Evolutionary conservation across 2,797 vertebrate species (phyloP).

Genomic region (Florisuga fusca): DNA sequence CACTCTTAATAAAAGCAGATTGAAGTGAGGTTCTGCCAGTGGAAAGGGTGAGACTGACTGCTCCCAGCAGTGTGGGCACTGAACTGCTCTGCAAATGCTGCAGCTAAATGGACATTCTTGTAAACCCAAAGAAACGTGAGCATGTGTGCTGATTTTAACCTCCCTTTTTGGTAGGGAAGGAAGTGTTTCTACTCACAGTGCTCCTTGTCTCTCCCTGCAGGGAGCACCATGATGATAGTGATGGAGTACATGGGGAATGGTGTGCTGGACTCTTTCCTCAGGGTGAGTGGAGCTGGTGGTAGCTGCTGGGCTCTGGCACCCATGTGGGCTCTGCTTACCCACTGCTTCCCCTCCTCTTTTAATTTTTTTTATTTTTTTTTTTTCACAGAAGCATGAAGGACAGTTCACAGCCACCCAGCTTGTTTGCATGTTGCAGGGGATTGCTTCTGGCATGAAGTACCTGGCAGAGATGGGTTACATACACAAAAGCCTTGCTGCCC

Average conservation of each 20-base stretch:
- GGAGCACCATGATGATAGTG: constrained; percentile 94
- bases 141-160: background rate
- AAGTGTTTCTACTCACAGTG: background rate
- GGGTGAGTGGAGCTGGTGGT: constrained; percentile 80
- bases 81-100: background rate
- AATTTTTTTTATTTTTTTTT: too few species aligned
- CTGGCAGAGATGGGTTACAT: constrained; percentile 96
- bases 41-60: background rate
- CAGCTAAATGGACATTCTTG: background rate
- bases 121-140: background rate
- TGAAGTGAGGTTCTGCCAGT: background rate
- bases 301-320: background rate
- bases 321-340: background rate
- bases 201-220: constrained; percentile 71
- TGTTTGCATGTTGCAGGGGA: constrained; percentile 88
- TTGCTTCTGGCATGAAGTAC: constrained; percentile 96
- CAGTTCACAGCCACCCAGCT: constrained; percentile 88
- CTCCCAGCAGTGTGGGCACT: accelerated
- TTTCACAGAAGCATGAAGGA: constrained; percentile 89
- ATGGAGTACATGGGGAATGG: constrained; percentile 92
- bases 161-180: background rate
- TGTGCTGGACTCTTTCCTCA: constrained; percentile 90
- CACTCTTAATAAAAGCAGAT: background rate
- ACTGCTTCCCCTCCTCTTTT: background rate
- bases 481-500: constrained; percentile 92